phyloP scores from a whole-genome alignment of 92 coral and sea anemone genomes.

The Phenganax marumi region DNA sequence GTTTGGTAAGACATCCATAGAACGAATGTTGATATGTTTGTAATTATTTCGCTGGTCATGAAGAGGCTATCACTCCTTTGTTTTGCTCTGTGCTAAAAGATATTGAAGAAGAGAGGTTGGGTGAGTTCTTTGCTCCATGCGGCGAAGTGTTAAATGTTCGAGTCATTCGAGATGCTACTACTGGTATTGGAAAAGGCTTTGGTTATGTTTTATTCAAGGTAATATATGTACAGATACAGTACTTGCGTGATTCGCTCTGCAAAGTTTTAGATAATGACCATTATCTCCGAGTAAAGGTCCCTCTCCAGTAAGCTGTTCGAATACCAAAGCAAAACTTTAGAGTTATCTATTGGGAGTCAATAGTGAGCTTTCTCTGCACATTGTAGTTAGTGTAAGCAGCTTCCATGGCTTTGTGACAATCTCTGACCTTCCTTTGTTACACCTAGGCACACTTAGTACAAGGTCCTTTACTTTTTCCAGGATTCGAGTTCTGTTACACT shows the following conservation, averaged over 20 bases:
- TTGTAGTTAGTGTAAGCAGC: too few relatives aligned
- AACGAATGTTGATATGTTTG: not conserved
- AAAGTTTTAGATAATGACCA: not conserved
- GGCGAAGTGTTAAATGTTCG: slow-evolving; percentile 83
- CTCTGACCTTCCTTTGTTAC: not conserved
- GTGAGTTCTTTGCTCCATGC: slow-evolving; percentile 71
- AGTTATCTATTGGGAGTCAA: too few relatives aligned
- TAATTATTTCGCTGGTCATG: not conserved
- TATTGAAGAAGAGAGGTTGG: slow-evolving; percentile 72
- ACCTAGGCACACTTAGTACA: not conserved
- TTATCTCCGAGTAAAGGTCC: too few relatives aligned
- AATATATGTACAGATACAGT: not conserved
- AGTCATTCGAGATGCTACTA: slow-evolving; percentile 76
- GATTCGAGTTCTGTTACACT: slow-evolving; percentile 76
- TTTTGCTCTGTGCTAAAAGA: slow-evolving; percentile 41
- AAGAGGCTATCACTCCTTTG: not conserved
- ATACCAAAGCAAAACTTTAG: not conserved
- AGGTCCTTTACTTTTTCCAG: slow-evolving; percentile 40
- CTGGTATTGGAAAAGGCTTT: slow-evolving; percentile 95
- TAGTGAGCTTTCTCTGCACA: too few relatives aligned
- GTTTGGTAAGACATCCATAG: slow-evolving; percentile 69
- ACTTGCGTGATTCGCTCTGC: too few relatives aligned
- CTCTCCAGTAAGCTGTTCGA: too few relatives aligned
- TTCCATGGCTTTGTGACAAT: not conserved
- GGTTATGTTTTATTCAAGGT: slow-evolving; percentile 88